Evolutionary conservation across 2,888 invertebrate genomes (phyloP).

Genomic region (Chouioia cunea): DNA sequence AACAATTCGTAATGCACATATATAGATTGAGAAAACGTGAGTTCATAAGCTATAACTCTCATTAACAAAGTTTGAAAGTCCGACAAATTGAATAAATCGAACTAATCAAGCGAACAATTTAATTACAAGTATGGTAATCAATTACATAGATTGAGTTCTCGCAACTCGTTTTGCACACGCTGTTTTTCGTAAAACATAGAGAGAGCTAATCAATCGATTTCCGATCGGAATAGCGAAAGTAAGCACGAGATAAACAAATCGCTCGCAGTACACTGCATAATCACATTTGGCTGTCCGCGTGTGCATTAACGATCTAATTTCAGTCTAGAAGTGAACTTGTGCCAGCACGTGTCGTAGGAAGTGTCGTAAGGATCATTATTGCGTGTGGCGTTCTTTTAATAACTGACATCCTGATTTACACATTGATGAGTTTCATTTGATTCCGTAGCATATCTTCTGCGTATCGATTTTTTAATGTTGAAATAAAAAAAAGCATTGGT

Average conservation of each 20-base stretch:
- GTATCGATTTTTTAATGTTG: too few species aligned
- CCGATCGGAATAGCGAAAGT: conserved; percentile 40
- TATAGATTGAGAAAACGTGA: too few species aligned
- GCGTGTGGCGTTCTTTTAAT: too few species aligned
- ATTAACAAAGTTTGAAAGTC: too few species aligned
- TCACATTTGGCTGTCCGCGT: background rate
- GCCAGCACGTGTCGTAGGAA: conserved; percentile 12
- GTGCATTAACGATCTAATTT: conserved; percentile 17
- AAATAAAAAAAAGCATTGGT: too few species aligned
- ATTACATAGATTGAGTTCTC: conserved; percentile 38
- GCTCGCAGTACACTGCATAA: background rate
- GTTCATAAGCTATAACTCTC: too few species aligned
- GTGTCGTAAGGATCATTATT: conserved; percentile 26
- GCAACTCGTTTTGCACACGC: conserved; percentile 17
- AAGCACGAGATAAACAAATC: conserved; percentile 26
- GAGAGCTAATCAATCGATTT: conserved; percentile 39
- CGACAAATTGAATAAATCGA: conserved; percentile 7
- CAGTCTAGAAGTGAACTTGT: background rate
- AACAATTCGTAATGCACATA: too few species aligned
- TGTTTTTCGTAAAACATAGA: conserved; percentile 6
- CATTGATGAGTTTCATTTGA: too few species aligned
- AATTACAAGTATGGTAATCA: conserved; percentile 23
- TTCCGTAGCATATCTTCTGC: too few species aligned
- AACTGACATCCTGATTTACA: too few species aligned
- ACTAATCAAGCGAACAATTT: conserved; percentile 15